Conservation (phyloP, 2,888 invertebrate genomes). For the Lasioglossum zephyrum region DNA sequence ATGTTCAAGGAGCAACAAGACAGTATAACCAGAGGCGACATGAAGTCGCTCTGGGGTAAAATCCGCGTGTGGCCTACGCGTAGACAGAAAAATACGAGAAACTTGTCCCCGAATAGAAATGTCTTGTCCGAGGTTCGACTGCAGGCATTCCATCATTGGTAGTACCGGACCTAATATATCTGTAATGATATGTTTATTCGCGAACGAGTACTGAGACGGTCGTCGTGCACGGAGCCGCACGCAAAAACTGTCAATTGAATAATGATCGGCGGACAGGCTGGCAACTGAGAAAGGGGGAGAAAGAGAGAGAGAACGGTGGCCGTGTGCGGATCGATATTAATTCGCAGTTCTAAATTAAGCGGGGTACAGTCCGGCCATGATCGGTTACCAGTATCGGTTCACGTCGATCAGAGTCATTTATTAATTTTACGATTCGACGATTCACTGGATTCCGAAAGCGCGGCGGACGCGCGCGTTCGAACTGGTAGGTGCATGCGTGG, state of each 20-base stretch:
- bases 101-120: conserved; percentile 13
- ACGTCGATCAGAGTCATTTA: conserved; percentile 67
- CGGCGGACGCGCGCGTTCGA: conserved; percentile 1
- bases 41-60: neutral
- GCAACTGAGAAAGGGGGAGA: conserved; percentile 4
- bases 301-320: conserved; percentile 9
- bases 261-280: conserved; percentile 47
- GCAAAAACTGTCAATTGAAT: conserved; percentile 38
- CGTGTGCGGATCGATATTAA: conserved; percentile 51
- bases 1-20: neutral
- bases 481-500: conserved; percentile 20
- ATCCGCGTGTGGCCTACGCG: conserved; percentile 2
- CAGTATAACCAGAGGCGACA: neutral
- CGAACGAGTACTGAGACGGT: conserved; percentile 23
- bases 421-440: conserved; percentile 73
- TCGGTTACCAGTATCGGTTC: conserved; percentile 55
- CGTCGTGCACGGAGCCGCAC: conserved; percentile 18
- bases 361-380: conserved; percentile 40
- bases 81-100: neutral
- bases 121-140: neutral
- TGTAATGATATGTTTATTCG: conserved; percentile 42
- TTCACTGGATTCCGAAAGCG: conserved; percentile 59
- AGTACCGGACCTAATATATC: conserved; percentile 21
- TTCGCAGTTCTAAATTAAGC: conserved; percentile 58
- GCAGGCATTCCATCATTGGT: neutral